A percentile compares a stretch with the other conserved stretches of the same genome.
phyloP scores from a whole-genome alignment of 2,113 vertebrate species.

The Onychorhynchus coronatus region DNA sequence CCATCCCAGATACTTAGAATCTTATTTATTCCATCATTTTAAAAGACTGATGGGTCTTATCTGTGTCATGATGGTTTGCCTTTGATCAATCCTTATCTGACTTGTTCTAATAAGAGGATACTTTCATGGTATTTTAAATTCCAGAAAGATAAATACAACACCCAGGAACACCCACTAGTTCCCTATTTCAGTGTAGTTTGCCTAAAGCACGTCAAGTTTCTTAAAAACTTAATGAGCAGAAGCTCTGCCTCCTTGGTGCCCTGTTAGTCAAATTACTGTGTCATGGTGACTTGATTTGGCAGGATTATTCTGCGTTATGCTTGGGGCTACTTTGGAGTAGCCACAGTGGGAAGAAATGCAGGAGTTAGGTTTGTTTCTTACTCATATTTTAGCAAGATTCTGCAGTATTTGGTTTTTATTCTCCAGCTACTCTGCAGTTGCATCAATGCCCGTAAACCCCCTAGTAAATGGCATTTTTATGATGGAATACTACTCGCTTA shows the following conservation, averaged over 20 bases:
- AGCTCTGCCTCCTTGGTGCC: not conserved
- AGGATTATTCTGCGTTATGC: not conserved
- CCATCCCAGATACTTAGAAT: not conserved
- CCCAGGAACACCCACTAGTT: not conserved
- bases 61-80: rapidly evolving
- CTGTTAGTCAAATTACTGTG: not conserved
- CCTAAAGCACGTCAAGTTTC: not conserved
- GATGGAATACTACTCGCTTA: not conserved
- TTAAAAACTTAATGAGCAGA: not conserved
- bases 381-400: not conserved
- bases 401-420: not conserved
- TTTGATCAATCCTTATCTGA: not conserved
- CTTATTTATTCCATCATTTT: not conserved
- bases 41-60: not conserved
- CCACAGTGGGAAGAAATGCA: not conserved
- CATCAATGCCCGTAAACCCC: not conserved
- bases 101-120: not conserved
- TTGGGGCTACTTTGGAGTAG: not conserved
- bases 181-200: not conserved
- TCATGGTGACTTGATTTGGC: not conserved
- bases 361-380: not conserved
- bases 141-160: not conserved
- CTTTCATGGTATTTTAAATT: not conserved
- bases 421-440: not conserved
- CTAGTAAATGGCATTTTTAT: not conserved